Percentiles rank a stretch among this genome's conserved stretches.
phyloP scores from a whole-genome alignment of 2,888 invertebrate genomes.

The Ophraella communa region DNA sequence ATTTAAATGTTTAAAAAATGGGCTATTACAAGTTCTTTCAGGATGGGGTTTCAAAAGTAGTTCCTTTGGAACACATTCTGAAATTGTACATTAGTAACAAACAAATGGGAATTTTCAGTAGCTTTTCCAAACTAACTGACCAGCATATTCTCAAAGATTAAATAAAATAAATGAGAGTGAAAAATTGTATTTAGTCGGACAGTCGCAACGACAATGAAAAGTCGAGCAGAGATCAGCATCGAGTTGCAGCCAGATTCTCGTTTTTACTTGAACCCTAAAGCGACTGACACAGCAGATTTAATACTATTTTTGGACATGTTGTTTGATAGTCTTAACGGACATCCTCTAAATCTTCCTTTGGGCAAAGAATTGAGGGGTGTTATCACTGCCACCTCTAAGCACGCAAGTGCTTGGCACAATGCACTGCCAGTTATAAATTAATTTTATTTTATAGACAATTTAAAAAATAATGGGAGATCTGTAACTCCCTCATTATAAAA shows the following conservation, averaged over 20 bases:
- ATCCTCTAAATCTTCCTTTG: too few species aligned
- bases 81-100: conserved; percentile 25
- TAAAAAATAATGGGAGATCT: background rate
- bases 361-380: background rate
- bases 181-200: conserved; percentile 34
- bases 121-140: conserved; percentile 33
- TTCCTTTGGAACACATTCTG: conserved; percentile 32
- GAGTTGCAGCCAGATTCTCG: conserved; percentile 23
- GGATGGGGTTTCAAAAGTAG: conserved; percentile 7
- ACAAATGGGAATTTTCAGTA: conserved; percentile 12
- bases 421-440: background rate
- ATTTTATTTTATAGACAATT: background rate
- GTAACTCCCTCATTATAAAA: background rate
- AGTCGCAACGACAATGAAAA: conserved; percentile 29
- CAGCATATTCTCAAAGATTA: conserved; percentile 28
- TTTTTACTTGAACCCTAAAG: background rate
- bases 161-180: conserved; percentile 35
- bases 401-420: background rate
- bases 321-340: background rate
- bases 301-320: background rate
- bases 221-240: conserved; percentile 1
- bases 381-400: background rate
- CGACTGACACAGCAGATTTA: background rate
- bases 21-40: conserved; percentile 28
- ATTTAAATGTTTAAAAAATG: conserved; percentile 38